Conservation (phyloP, 2,888 invertebrate genomes). For the Augochlorella aurata region DNA sequence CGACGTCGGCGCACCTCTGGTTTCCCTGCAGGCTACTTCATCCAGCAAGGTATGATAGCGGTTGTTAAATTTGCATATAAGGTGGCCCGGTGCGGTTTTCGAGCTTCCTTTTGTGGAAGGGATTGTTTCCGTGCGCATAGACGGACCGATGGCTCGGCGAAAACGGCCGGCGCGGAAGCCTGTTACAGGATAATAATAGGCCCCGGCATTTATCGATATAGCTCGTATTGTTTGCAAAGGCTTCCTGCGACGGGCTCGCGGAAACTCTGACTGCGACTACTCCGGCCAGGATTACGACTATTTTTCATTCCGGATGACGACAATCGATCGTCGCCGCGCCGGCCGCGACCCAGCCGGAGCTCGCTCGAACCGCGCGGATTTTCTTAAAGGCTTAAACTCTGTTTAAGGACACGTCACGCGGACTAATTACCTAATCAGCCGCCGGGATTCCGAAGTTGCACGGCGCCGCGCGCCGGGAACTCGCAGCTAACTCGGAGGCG, state of each 20-base stretch:
- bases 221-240: constrained; percentile 15
- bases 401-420: constrained; percentile 59
- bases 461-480: constrained; percentile 55
- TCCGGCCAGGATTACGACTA: constrained; percentile 12
- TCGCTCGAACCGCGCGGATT: constrained; percentile 24
- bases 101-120: constrained; percentile 45
- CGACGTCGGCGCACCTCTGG: constrained; percentile 27
- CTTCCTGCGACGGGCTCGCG: constrained; percentile 1
- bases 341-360: background rate
- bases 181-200: constrained; percentile 31
- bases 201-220: constrained; percentile 21
- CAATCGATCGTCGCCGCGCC: background rate
- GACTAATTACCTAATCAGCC: constrained; percentile 72
- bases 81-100: constrained; percentile 53
- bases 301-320: background rate
- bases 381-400: constrained; percentile 50
- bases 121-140: constrained; percentile 42
- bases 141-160: constrained; percentile 34
- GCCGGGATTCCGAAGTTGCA: constrained; percentile 67
- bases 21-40: constrained; percentile 47
- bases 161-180: constrained; percentile 44
- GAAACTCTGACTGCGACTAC: constrained; percentile 11
- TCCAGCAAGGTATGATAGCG: constrained; percentile 32
- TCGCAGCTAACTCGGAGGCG: constrained; percentile 52
- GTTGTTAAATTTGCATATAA: constrained; percentile 64